These are phyloP conservation scores for Pluvianellus socialis DNA, from an alignment of 2,113 vertebrate species.

Conservation along the genomic window DNA sequence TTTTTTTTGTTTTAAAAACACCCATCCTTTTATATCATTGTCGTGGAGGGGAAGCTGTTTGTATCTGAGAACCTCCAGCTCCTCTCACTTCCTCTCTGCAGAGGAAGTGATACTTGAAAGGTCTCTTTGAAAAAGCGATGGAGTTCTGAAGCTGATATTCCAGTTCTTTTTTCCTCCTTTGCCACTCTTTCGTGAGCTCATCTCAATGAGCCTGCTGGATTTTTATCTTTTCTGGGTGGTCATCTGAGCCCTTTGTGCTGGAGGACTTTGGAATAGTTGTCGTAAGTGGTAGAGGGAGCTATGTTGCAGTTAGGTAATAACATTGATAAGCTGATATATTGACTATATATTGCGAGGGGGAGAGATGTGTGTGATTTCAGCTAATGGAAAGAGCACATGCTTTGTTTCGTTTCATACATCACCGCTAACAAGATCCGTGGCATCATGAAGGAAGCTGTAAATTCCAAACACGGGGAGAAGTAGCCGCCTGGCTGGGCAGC, in stretches of 20 bases:
- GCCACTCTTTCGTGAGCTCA: background rate
- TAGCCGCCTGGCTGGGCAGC: background rate
- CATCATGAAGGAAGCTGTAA: background rate
- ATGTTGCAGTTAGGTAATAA: background rate
- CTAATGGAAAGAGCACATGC: background rate
- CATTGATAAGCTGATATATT: background rate
- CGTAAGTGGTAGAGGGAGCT: background rate
- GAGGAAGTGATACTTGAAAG: constrained; percentile 68
- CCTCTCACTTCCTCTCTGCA: constrained; percentile 65
- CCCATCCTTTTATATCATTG: constrained; percentile 42
- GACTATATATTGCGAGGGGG: background rate
- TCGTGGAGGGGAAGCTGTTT: constrained; percentile 67
- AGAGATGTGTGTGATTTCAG: background rate
- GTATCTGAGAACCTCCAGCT: constrained; percentile 46
- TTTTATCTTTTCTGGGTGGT: background rate
- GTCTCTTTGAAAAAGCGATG: background rate
- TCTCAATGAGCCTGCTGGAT: background rate
- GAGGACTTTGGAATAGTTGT: background rate
- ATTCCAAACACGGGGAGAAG: background rate
- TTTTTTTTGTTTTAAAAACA: background rate
- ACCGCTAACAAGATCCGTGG: background rate
- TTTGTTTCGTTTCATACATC: background rate
- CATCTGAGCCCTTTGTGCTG: background rate
- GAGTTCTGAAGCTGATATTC: background rate
- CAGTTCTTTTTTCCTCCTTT: background rate